Evolutionary conservation across 2,797 vertebrate genomes (phyloP), one percentile per base, ranked within the genome.

Genomic region (Hypotaenidia okinawae): DNA sequence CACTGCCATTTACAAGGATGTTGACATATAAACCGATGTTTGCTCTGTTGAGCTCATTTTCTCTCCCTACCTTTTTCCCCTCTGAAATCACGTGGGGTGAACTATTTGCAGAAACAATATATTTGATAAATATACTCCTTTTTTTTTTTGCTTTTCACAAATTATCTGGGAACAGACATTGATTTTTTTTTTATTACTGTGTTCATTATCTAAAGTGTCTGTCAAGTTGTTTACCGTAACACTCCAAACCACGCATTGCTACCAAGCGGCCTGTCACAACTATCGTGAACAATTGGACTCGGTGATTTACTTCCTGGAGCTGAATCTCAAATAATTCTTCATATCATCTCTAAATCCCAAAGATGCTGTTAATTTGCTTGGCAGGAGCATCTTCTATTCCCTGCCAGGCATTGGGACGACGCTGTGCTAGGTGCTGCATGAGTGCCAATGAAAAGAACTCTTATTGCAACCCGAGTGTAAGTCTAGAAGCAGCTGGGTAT

Each of bases 151-250:
- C 84, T 92, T 96, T 94, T 93, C 91, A 89, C 77, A 94, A 90
- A 96, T 95, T 95, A 95, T 92, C 85, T 87, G 61, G 68, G 91
- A 97, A 80, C 49, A 91, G 80, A 94, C 80, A 87, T 87, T 90
- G 91, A 94, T 94, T 96, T 93, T 94, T 96, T 93, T 43, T 93
- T 43, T 45, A 94, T 96, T 95, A 94, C 88, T 95, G 91, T 90
- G 59, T 94, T 97, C 89, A 91, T 97, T 96, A 96, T 87, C 90
- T 90, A 61, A 96, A 92, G 47, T 89, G 89, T 95, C 95, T 94
- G 94, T 90, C 88, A 92, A 90, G 85, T 79, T 92, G 93, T 89
- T 95, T 84, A 77, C 81, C 77, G 57, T 84, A 87, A 90, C 87
- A 95, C 76, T 93, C 85, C 92, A 80, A 95, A 83, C 89, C 41